Percentiles rank a stretch among this genome's conserved stretches.
Conservation (phyloP, 1,140 invertebrate genomes). For the Drosophila bocqueti region DNA sequence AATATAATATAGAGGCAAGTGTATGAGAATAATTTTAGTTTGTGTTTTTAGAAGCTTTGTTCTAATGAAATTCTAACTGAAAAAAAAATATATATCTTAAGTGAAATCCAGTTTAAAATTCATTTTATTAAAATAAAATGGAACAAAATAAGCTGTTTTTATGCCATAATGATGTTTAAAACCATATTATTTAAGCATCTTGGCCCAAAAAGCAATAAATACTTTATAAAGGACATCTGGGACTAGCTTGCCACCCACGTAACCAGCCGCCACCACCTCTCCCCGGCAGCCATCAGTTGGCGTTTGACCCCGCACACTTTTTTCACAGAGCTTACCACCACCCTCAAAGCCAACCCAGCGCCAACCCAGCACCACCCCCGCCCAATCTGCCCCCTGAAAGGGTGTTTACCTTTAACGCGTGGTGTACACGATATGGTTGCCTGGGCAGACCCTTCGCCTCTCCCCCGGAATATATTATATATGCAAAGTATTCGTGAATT, state of each 20-base stretch:
- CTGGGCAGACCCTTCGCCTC: conserved; percentile 69
- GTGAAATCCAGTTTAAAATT: background rate
- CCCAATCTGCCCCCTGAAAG: conserved; percentile 43
- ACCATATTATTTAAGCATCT: background rate
- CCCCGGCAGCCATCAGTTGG: conserved; percentile 23
- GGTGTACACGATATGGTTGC: conserved; percentile 54
- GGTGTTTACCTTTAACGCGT: conserved; percentile 81
- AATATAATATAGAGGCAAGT: background rate
- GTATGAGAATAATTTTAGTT: background rate
- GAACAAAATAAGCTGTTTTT: background rate
- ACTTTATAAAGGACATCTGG: conserved; percentile 16
- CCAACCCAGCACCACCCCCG: background rate
- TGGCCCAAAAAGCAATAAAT: background rate
- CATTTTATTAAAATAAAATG: background rate
- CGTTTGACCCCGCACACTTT: conserved; percentile 58
- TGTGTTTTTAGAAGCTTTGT: background rate
- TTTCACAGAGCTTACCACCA: conserved; percentile 6
- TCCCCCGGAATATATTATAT: conserved; percentile 76
- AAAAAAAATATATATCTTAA: background rate
- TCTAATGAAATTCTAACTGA: background rate
- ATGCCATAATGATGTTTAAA: background rate
- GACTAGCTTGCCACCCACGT: background rate
- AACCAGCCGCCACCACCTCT: background rate
- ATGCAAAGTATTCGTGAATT: conserved; percentile 85
- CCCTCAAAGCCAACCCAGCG: background rate